phyloP scores from a whole-genome alignment of 2,888 invertebrate genomes.

The Lapara coniferarum region DNA sequence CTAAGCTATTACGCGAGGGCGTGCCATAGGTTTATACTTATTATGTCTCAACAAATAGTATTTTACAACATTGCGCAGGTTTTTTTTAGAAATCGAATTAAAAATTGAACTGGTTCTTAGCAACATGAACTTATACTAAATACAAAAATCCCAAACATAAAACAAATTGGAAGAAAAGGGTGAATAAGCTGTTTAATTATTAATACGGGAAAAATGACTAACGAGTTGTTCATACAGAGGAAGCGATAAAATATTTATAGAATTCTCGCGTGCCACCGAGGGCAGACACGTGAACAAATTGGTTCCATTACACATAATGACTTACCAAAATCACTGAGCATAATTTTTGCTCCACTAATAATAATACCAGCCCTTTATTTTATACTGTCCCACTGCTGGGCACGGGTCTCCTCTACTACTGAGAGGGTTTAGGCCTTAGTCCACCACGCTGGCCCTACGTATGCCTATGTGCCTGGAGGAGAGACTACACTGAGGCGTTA shows the following conservation, averaged over 20 bases:
- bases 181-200: constrained; percentile 33
- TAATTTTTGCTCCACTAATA: not conserved
- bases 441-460: no score
- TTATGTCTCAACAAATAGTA: not conserved
- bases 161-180: constrained; percentile 7
- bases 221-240: constrained; percentile 47
- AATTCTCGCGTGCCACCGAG: constrained; percentile 42
- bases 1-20: not conserved
- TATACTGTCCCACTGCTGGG: no score
- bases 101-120: not conserved
- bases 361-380: no score
- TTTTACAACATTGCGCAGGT: no score
- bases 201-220: constrained; percentile 47
- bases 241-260: constrained; percentile 51
- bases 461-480: no score
- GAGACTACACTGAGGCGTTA: no score
- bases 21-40: not conserved
- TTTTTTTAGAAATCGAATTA: no score
- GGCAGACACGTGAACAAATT: constrained; percentile 32
- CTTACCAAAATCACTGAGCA: constrained; percentile 1
- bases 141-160: not conserved
- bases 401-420: no score
- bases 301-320: constrained; percentile 27
- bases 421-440: no score
- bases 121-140: not conserved